Conservation (phyloP, 92 coral and sea anemone species). For the Nematostella vectensis region DNA sequence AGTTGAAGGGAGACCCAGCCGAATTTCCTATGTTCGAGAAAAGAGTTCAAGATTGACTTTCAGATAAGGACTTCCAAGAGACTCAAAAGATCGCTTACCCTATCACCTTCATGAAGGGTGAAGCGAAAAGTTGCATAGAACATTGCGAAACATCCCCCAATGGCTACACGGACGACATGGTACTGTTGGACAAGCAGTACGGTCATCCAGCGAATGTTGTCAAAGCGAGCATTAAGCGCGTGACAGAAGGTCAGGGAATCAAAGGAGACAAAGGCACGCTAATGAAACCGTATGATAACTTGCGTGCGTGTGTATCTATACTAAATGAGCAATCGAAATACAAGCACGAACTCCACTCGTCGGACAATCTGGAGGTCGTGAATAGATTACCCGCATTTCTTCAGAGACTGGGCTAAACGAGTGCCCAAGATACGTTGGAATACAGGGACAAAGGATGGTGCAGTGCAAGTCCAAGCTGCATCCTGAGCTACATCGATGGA, state of each 20-base stretch:
- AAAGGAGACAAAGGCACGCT: slow-evolving; percentile 19
- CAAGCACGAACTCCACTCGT: too few relatives aligned
- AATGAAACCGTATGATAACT: slow-evolving; percentile 11
- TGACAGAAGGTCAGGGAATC: slow-evolving; percentile 7
- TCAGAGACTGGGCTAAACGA: slow-evolving; percentile 32
- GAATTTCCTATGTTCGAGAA: slow-evolving; percentile 28
- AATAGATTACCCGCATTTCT: too few relatives aligned
- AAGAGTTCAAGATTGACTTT: slow-evolving; percentile 26
- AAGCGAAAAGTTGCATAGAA: slow-evolving; percentile 18
- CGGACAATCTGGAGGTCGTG: too few relatives aligned
- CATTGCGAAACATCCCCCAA: slow-evolving; percentile 25
- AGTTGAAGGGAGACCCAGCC: slow-evolving; percentile 22
- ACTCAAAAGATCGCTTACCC: slow-evolving; percentile 25
- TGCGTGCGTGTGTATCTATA: too few relatives aligned
- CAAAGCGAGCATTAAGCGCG: slow-evolving; percentile 4
- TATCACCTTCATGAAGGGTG: slow-evolving; percentile 34
- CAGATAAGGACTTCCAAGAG: slow-evolving; percentile 25
- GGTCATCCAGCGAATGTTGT: slow-evolving; percentile 42
- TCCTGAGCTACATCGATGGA: too few relatives aligned
- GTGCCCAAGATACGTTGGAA: too few relatives aligned
- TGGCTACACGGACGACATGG: slow-evolving; percentile 34
- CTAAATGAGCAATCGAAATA: too few relatives aligned
- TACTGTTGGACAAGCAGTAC: slow-evolving; percentile 17
- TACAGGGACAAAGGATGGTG: too few relatives aligned
- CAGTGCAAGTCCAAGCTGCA: too few relatives aligned